Conservation (phyloP, 2,113 vertebrate genomes). For the Alosa alosa region DNA sequence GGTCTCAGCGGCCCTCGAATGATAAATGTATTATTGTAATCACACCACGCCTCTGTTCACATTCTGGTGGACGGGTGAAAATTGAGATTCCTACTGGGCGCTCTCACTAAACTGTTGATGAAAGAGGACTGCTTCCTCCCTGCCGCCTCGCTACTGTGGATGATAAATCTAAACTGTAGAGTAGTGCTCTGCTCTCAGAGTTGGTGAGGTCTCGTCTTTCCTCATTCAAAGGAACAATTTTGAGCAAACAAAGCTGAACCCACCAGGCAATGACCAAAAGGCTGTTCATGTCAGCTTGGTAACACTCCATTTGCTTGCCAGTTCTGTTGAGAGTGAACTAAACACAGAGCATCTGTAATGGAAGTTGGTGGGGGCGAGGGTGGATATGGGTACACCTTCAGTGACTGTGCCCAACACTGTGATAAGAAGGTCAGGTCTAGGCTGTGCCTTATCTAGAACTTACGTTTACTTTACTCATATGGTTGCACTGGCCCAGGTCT, state of each 20-base stretch:
- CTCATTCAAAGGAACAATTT: not conserved
- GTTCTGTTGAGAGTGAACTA: not conserved
- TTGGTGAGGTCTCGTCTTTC: not conserved
- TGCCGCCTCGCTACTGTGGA: conserved; percentile 19
- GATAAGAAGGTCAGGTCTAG: not conserved
- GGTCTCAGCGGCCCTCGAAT: conserved; percentile 51
- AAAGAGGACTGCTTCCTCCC: conserved; percentile 42
- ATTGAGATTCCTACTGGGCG: conserved; percentile 68
- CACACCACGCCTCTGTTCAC: conserved; percentile 68
- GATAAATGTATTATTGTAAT: conserved; percentile 71
- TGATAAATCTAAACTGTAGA: conserved; percentile 30
- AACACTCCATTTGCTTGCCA: not conserved
- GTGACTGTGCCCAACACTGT: not conserved
- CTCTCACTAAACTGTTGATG: conserved; percentile 69
- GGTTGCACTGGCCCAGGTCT: not conserved
- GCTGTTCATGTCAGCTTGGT: not conserved
- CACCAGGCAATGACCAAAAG: not conserved
- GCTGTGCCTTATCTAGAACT: not conserved
- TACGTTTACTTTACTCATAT: not conserved
- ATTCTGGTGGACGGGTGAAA: conserved; percentile 74
- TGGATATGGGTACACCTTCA: not conserved
- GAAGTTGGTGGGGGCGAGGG: not conserved
- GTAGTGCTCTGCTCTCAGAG: not conserved
- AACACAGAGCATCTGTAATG: not conserved
- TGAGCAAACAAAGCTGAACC: not conserved